These are phyloP conservation scores for Trissolcus brochymenae DNA, from an alignment of 2,888 invertebrate species.

Conservation along the genomic window DNA sequence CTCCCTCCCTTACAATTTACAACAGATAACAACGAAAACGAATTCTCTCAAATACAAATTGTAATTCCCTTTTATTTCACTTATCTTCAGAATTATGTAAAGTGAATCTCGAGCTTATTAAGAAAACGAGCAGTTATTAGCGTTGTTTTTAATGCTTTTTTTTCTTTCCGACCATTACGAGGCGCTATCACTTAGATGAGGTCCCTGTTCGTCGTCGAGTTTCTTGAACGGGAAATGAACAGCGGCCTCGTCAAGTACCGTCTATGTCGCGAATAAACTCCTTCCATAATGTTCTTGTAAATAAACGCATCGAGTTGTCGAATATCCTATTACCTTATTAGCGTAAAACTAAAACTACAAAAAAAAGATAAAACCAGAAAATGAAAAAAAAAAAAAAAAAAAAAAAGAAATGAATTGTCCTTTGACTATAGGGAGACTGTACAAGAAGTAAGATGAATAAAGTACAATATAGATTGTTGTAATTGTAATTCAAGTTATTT, in stretches of 20 bases:
- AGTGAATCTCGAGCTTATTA: too few species aligned
- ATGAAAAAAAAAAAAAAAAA: conserved; percentile 8
- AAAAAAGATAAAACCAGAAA: conserved; percentile 4
- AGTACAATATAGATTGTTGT: conserved; percentile 50
- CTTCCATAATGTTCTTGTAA: conserved; percentile 50
- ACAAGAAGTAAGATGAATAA: conserved; percentile 46
- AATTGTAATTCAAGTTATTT: conserved; percentile 5
- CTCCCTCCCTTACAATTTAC: too few species aligned
- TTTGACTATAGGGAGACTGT: conserved; percentile 44
- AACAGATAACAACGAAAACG: not conserved
- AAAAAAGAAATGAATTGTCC: conserved; percentile 19
- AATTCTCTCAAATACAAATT: not conserved
- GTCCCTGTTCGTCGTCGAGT: conserved; percentile 12
- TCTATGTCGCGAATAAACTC: conserved; percentile 39
- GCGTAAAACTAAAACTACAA: conserved; percentile 21
- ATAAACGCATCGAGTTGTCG: conserved; percentile 42
- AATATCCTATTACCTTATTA: conserved; percentile 45
- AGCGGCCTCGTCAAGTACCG: conserved; percentile 9
- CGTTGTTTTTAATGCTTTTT: not conserved
- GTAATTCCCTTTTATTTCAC: too few species aligned
- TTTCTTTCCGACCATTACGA: conserved; percentile 7
- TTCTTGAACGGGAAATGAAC: conserved; percentile 14
- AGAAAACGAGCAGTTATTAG: too few species aligned
- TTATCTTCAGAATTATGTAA: too few species aligned
- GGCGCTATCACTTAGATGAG: conserved; percentile 28